Evolutionary conservation across 1,140 invertebrate genomes (phyloP).

Genomic region (Linepithema humile): DNA sequence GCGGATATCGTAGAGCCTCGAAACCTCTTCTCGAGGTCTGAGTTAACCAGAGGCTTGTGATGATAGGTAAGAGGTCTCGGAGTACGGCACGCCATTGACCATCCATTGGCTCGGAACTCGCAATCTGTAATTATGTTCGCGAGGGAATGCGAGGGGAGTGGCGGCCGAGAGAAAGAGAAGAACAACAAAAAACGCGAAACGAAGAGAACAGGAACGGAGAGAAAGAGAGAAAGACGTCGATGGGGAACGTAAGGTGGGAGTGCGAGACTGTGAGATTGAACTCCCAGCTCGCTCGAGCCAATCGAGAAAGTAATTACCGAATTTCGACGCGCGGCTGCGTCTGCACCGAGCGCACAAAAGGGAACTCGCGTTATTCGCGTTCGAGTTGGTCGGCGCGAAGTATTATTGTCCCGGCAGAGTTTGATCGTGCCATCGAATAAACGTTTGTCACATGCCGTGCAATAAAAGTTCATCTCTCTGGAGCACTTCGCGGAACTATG

Average conservation of each 20-base stretch:
- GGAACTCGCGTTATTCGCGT: slow-evolving; percentile 54
- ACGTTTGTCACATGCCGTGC: slow-evolving; percentile 43
- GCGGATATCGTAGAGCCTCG: slow-evolving; percentile 17
- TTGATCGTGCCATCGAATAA: slow-evolving; percentile 50
- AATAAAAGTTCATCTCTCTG: slow-evolving; percentile 53
- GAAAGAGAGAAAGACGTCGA: slow-evolving; percentile 17
- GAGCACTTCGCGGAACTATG: slow-evolving; percentile 35
- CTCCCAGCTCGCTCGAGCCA: slow-evolving; percentile 70
- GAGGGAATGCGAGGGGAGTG: slow-evolving; percentile 39
- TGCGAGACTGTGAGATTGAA: slow-evolving; percentile 64
- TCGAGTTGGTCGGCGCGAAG: slow-evolving; percentile 48
- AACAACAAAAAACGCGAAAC: slow-evolving; percentile 57
- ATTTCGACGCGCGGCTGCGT: slow-evolving; percentile 69
- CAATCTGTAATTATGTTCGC: slow-evolving; percentile 77
- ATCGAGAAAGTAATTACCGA: slow-evolving; percentile 77
- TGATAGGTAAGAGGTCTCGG: slow-evolving; percentile 74
- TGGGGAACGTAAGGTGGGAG: slow-evolving; percentile 59
- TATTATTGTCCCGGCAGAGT: slow-evolving; percentile 51
- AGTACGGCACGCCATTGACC: slow-evolving; percentile 70
- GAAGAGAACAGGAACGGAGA: background rate
- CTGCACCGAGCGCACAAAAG: slow-evolving; percentile 49
- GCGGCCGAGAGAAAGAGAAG: slow-evolving; percentile 14
- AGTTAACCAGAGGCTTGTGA: slow-evolving; percentile 73
- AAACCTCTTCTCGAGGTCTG: slow-evolving; percentile 48
- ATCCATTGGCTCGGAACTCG: slow-evolving; percentile 71